phyloP scores from a whole-genome alignment of 2,888 invertebrate genomes.

The Alloplasta piceator region DNA sequence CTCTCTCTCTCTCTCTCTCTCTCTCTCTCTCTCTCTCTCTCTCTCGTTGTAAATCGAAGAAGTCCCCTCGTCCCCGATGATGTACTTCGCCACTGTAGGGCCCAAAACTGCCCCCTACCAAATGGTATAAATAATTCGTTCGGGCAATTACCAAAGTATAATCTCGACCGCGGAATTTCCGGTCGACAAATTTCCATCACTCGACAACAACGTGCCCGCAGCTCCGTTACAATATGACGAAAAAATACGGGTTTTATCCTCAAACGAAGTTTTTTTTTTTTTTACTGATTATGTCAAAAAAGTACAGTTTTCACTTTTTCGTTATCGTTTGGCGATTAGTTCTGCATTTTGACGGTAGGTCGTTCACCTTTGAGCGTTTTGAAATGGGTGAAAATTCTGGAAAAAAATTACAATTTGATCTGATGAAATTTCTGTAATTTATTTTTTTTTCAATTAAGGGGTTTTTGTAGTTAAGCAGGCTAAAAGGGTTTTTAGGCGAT shows the following conservation, averaged over 20 bases:
- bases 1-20: conserved; percentile 26
- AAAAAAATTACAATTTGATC: no score
- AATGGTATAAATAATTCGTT: conserved; percentile 38
- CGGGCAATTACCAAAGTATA: conserved; percentile 48
- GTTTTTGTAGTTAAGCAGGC: no score
- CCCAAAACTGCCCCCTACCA: neutral
- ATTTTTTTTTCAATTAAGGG: no score
- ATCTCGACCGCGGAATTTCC: conserved; percentile 56
- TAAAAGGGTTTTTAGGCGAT: no score
- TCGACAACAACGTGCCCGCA: conserved; percentile 35
- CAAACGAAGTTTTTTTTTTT: neutral
- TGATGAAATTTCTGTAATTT: no score
- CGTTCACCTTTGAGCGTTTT: no score
- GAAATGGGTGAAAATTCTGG: no score
- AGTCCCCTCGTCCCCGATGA: conserved; percentile 36
- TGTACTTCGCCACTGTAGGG: conserved; percentile 28
- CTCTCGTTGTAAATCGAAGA: conserved; percentile 13
- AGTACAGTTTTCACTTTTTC: conserved; percentile 11
- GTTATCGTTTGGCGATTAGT: neutral
- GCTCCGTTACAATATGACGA: conserved; percentile 19
- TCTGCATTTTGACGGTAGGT: no score
- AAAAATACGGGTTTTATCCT: conserved; percentile 43
- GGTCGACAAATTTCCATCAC: conserved; percentile 53
- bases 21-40: neutral
- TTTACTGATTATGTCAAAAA: conserved; percentile 1